Evolutionary conservation across 1,140 invertebrate species (phyloP).

Genomic region (Homalodisca vitripennis): DNA sequence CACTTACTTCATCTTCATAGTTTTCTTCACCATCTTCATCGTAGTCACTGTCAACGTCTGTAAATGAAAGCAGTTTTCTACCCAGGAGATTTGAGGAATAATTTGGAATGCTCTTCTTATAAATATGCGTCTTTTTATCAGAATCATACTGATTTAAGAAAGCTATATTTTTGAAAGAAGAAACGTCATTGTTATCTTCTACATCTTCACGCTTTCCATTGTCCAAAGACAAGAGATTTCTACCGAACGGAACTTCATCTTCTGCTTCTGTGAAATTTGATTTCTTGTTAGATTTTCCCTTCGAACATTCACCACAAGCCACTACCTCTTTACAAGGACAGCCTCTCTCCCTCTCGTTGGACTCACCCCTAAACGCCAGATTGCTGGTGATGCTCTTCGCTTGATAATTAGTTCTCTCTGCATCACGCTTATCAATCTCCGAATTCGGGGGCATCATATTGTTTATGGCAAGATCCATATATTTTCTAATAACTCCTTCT

Average conservation of each 20-base stretch:
- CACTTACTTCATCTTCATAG: neutral
- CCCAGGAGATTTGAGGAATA: neutral
- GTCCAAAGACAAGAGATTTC: neutral
- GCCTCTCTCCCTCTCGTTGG: neutral
- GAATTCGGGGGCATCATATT: neutral
- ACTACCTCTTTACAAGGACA: neutral
- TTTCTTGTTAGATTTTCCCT: neutral
- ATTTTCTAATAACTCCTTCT: slow-evolving; percentile 3
- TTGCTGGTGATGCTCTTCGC: neutral
- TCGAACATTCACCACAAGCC: neutral
- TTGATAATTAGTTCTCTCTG: neutral
- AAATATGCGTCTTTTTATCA: no score
- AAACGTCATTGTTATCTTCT: no score
- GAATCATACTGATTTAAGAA: no score
- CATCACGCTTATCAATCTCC: neutral
- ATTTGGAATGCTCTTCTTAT: neutral
- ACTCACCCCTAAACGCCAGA: no score
- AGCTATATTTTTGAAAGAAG: no score
- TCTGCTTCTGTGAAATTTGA: neutral
- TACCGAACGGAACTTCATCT: neutral
- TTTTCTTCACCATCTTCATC: neutral
- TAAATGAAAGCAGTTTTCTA: neutral
- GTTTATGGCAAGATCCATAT: neutral
- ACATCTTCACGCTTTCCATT: no score
- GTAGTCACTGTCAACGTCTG: neutral